Percentiles rank a stretch among this genome's conserved stretches.
phyloP scores from a whole-genome alignment of 2,888 invertebrate species.

The Eugnorisma glareosa region DNA sequence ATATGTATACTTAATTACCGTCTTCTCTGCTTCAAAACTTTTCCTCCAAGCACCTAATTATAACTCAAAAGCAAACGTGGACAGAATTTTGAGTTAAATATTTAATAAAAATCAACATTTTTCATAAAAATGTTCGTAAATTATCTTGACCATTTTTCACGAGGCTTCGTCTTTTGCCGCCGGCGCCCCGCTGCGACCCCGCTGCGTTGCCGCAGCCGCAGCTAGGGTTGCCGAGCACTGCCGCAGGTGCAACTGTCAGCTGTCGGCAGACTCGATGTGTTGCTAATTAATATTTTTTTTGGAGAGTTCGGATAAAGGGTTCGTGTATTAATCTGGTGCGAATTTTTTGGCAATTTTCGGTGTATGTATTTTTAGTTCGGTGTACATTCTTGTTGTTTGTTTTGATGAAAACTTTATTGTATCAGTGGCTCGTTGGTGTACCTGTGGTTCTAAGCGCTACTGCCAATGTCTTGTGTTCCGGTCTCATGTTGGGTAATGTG shows the following conservation, averaged over 20 bases:
- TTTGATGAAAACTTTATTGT: background rate
- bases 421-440: background rate
- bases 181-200: constrained; percentile 42
- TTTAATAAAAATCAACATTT: constrained; percentile 26
- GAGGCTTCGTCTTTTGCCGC: constrained; percentile 31
- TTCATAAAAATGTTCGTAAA: constrained; percentile 52
- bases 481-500: background rate
- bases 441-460: background rate
- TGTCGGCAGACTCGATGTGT: constrained; percentile 74
- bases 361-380: background rate
- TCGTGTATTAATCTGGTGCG: constrained; percentile 30
- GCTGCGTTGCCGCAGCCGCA: constrained; percentile 42
- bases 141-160: constrained; percentile 75
- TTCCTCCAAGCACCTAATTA: constrained; percentile 2
- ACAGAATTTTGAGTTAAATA: constrained; percentile 23
- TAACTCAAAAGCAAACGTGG: constrained; percentile 17
- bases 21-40: background rate
- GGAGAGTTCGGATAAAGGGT: constrained; percentile 64
- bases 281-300: constrained; percentile 74
- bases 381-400: background rate
- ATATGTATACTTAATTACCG: background rate
- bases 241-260: constrained; percentile 87
- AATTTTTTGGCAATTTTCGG: constrained; percentile 9
- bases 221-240: constrained; percentile 52
- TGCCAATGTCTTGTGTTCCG: background rate